Percentiles rank a stretch among this genome's conserved stretches.
These are phyloP conservation scores for Chiloscyllium plagiosum DNA, from an alignment of 2,113 vertebrate genomes.

Conservation along the genomic window DNA sequence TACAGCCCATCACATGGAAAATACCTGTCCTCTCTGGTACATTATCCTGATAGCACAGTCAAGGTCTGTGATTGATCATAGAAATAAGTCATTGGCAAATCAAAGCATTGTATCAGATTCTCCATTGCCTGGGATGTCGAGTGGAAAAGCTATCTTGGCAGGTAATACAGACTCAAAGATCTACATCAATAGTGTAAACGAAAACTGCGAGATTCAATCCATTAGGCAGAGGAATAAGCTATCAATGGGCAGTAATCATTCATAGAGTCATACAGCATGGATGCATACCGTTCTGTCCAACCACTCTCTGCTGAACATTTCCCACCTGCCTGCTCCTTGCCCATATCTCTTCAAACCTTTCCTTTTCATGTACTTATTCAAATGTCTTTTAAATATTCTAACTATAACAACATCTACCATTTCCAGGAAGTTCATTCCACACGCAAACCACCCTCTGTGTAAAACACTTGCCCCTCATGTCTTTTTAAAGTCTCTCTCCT, in stretches of 20 bases:
- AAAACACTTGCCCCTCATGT: no score
- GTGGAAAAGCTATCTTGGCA: neutral
- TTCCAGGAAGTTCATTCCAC: no score
- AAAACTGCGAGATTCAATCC: neutral
- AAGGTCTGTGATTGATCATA: neutral
- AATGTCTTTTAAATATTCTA: no score
- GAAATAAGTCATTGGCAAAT: neutral
- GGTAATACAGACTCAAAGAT: neutral
- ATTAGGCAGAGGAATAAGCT: neutral
- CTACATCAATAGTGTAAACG: neutral
- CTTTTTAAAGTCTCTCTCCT: no score
- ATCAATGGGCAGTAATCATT: neutral
- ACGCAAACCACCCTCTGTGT: no score
- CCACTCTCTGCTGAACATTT: no score
- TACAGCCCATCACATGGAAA: neutral
- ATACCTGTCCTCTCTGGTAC: neutral
- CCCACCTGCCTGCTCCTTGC: no score
- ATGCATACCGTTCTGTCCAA: no score
- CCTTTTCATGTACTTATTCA: no score
- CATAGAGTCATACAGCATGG: neutral
- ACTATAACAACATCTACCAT: no score
- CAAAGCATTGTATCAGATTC: neutral
- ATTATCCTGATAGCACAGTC: neutral
- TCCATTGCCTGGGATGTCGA: neutral
- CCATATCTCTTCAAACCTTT: no score